Conservation (phyloP, 2,113 vertebrate species). For the Scartelaos histophorus region DNA sequence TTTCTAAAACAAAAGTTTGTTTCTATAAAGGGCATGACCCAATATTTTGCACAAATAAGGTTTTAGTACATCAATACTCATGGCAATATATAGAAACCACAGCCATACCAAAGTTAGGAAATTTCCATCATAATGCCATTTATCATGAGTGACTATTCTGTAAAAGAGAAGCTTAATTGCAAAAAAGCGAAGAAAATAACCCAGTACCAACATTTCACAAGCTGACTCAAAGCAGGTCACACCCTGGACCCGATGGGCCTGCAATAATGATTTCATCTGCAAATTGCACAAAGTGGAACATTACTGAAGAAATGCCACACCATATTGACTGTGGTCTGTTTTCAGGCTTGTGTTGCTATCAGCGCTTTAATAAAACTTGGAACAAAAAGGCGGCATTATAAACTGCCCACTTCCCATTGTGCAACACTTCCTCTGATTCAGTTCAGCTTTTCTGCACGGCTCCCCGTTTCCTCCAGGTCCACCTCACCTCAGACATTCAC, state of each 20-base stretch:
- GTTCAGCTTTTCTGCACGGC: constrained; percentile 58
- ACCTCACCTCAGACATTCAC: constrained; percentile 1
- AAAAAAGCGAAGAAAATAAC: background rate
- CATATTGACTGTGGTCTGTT: background rate
- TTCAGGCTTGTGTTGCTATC: constrained; percentile 7
- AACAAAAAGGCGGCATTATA: constrained; percentile 26
- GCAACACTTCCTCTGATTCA: constrained; percentile 78
- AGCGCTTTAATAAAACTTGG: constrained; percentile 24
- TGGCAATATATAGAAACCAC: too few relatives aligned
- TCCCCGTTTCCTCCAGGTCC: constrained; percentile 29
- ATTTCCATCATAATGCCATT: too few relatives aligned
- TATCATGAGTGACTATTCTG: background rate
- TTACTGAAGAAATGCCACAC: background rate
- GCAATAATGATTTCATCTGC: constrained; percentile 10
- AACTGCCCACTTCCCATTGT: constrained; percentile 73
- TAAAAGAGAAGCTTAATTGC: background rate
- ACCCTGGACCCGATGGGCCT: background rate
- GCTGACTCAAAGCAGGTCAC: background rate
- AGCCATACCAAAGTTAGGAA: too few relatives aligned
- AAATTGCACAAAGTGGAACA: constrained; percentile 12
- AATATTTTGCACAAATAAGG: too few relatives aligned
- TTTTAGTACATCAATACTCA: too few relatives aligned
- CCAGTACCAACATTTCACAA: constrained; percentile 6
- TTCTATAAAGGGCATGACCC: too few relatives aligned
- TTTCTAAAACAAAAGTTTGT: too few relatives aligned